Evolutionary conservation across 1,140 invertebrate genomes (phyloP).

Genomic region (Liolophura sinensis): DNA sequence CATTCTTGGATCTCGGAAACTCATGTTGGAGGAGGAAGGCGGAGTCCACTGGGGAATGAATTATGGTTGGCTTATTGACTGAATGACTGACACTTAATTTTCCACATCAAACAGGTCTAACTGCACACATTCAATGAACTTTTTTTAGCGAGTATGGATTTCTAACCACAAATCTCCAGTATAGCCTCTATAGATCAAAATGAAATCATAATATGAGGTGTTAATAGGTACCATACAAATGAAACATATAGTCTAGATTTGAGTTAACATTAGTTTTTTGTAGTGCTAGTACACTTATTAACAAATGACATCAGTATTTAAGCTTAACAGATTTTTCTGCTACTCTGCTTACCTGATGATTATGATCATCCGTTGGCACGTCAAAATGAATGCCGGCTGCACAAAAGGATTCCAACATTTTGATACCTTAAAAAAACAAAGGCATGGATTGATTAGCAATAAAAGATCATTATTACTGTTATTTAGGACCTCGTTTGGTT

Average conservation of each 20-base stretch:
- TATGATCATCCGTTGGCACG: constrained; percentile 42
- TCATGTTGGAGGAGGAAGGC: too few relatives aligned
- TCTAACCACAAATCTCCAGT: too few relatives aligned
- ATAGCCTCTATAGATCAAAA: not conserved
- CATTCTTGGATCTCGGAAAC: too few relatives aligned
- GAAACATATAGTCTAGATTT: not conserved
- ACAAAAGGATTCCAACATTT: constrained; percentile 50
- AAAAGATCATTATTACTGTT: not conserved
- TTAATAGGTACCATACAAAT: too few relatives aligned
- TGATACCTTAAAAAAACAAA: constrained; percentile 40
- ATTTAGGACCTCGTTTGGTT: too few relatives aligned
- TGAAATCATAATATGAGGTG: not conserved
- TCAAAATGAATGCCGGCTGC: constrained; percentile 49
- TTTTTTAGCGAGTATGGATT: too few relatives aligned
- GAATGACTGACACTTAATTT: too few relatives aligned
- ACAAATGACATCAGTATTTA: not conserved
- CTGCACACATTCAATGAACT: too few relatives aligned
- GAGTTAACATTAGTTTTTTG: not conserved
- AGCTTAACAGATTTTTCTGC: not conserved
- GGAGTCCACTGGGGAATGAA: too few relatives aligned
- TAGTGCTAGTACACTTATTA: not conserved
- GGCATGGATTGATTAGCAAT: not conserved
- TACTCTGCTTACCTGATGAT: constrained; percentile 42
- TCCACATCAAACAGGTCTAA: too few relatives aligned
- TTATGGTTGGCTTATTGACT: too few relatives aligned